These are phyloP conservation scores for Aleiodes alternator DNA, from an alignment of 2,888 invertebrate genomes.

Conservation along the genomic window DNA sequence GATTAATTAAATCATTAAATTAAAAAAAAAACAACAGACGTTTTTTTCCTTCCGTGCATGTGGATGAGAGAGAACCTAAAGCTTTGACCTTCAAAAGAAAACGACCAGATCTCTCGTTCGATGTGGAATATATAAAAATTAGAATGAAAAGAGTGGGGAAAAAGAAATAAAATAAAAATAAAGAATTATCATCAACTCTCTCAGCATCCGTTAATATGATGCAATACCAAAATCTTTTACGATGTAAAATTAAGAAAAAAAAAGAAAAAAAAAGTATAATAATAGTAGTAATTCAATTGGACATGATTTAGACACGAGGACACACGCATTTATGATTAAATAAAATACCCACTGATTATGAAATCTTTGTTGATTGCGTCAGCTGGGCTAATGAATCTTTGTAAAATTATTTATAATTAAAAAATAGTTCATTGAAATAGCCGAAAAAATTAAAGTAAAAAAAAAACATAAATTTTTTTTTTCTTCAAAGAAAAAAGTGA, in stretches of 20 bases:
- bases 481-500: too few relatives aligned
- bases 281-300: neutral
- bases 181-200: conserved; percentile 11
- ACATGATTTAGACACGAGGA: conserved; percentile 23
- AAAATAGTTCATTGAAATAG: too few relatives aligned
- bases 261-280: neutral
- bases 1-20: too few relatives aligned
- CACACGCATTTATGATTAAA: conserved; percentile 8
- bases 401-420: conserved; percentile 11
- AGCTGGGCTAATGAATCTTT: neutral
- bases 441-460: too few relatives aligned
- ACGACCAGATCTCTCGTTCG: neutral
- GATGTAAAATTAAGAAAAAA: neutral
- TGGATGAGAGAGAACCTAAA: neutral
- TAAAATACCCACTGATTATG: conserved; percentile 1
- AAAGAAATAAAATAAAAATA: too few relatives aligned
- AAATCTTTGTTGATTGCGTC: conserved; percentile 12
- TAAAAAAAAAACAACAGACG: too few relatives aligned
- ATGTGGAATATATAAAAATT: too few relatives aligned
- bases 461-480: too few relatives aligned
- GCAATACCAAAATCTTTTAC: conserved; percentile 15
- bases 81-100: neutral
- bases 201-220: conserved; percentile 23
- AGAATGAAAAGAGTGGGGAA: too few relatives aligned
- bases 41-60: too few relatives aligned